These are phyloP conservation scores for Ferdinandea cuprea DNA, from an alignment of 2,888 invertebrate genomes.

Conservation along the genomic window DNA sequence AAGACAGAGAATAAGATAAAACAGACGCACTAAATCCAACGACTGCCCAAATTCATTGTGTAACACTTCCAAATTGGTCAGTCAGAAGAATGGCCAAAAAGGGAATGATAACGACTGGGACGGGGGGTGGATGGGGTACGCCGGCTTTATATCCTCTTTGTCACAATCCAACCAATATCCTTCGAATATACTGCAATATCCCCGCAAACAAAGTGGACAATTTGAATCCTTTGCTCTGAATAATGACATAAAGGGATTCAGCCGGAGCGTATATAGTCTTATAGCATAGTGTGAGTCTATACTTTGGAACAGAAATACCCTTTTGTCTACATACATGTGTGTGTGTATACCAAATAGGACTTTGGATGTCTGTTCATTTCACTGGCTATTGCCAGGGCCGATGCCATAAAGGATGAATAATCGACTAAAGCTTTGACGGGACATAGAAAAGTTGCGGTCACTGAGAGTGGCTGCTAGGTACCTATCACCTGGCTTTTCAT, in stretches of 20 bases:
- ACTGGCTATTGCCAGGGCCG: slow-evolving; percentile 46
- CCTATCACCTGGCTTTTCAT: slow-evolving; percentile 49
- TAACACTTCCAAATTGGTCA: slow-evolving; percentile 69
- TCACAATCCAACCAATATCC: slow-evolving; percentile 47
- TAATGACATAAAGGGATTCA: slow-evolving; percentile 66
- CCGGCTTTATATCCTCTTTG: slow-evolving; percentile 45
- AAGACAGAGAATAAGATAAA: slow-evolving; percentile 31
- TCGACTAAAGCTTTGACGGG: slow-evolving; percentile 50
- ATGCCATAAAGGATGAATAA: slow-evolving; percentile 58
- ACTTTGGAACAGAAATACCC: slow-evolving; percentile 17
- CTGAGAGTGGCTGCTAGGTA: slow-evolving; percentile 40
- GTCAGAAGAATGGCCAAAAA: not conserved
- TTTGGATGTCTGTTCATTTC: slow-evolving; percentile 47
- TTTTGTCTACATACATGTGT: slow-evolving; percentile 26
- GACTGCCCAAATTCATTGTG: slow-evolving; percentile 69
- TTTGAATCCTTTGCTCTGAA: slow-evolving; percentile 61
- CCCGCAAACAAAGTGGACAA: slow-evolving; percentile 59
- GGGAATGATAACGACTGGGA: slow-evolving; percentile 34
- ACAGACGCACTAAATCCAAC: slow-evolving; percentile 67
- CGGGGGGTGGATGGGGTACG: slow-evolving; percentile 30
- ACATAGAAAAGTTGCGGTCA: slow-evolving; percentile 28
- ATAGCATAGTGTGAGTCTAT: slow-evolving; percentile 17
- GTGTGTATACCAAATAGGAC: too few relatives aligned
- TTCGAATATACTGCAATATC: slow-evolving; percentile 29
- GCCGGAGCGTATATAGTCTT: slow-evolving; percentile 8